phyloP scores from a whole-genome alignment of 2,113 vertebrate species.

The Cavia porcellus region DNA sequence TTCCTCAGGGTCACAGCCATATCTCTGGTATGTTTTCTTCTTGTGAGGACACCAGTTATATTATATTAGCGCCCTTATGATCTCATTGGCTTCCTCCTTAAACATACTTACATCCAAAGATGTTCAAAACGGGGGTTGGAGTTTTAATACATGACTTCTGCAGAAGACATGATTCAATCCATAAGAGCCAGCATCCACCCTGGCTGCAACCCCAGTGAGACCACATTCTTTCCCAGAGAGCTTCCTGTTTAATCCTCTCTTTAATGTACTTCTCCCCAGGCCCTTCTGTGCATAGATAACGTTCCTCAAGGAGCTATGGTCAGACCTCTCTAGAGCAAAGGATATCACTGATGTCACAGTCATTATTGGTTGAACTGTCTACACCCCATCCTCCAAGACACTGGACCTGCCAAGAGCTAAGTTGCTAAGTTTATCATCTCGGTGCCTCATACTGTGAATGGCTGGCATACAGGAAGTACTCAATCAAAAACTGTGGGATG shows the following conservation, averaged over 20 bases:
- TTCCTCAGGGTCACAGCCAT: background rate
- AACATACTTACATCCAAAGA: background rate
- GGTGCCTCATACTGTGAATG: background rate
- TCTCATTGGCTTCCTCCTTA: background rate
- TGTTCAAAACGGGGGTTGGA: background rate
- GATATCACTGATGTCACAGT: background rate
- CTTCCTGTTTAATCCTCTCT: background rate
- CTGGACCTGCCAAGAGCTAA: background rate
- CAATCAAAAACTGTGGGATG: background rate
- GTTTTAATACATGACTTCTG: background rate
- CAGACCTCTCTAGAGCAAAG: background rate
- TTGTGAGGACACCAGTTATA: background rate
- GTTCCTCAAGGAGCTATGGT: background rate
- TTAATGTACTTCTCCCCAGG: background rate
- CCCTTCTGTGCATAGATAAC: background rate
- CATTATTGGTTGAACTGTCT: background rate
- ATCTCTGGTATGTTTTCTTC: background rate
- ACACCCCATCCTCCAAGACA: background rate
- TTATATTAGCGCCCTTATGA: background rate
- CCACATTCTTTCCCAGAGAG: background rate
- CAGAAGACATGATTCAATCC: background rate
- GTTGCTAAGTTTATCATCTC: background rate
- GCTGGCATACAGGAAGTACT: background rate
- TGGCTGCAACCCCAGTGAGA: background rate
- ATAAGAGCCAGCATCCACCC: background rate